Evolutionary conservation across 2,888 invertebrate genomes (phyloP), one percentile per base, ranked within the genome.

Genomic region (Plusia festucae): DNA sequence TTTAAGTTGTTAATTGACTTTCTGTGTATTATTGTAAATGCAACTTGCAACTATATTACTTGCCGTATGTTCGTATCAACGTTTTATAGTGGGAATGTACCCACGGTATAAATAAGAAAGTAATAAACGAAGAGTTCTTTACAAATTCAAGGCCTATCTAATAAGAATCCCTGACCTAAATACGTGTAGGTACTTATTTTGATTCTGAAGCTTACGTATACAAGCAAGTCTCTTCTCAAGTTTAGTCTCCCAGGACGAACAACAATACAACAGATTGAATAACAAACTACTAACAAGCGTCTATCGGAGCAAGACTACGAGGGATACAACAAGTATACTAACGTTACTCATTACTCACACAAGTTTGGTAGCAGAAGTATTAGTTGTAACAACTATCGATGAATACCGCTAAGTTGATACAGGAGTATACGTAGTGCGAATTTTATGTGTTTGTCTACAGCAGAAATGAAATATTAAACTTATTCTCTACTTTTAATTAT

Each of bases 211-310:
- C 15, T 6, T 40, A n/a, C n/a, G n/a, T 40, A 30, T 40, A n/a
- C 4, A n/a, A n/a, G 5, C 13, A 13, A 1, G 34, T 34, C 34
- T 34, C 30, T 30, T 34, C 34, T 34, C n/a, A 15, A 40, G 40
- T 40, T n/a, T n/a, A 40, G 40, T n/a, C 40, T 40, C 40, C 5
- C 40, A 40, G 40, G 40, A 51, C 8, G 11, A 55, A 46, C 57
- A 22, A 15, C 27, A 44, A 57, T 60, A 58, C 60, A 70, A 54
- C 52, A 54, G 20, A 58, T 32, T 40, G 44, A 63, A 74, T 64
- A 74, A 53, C 59, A 68, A 68, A 56, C 52, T 74, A 18, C 46
- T 70, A 72, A 69, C 70, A 60, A 64, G 53, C 16, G 53, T 57
- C 70, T 56, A 56, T 62, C 40, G 52, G 34, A 59, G 53, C 32